A percentile compares a stretch with the other conserved stretches of the same genome.
phyloP scores from a whole-genome alignment of 2,797 vertebrate genomes.

The Microcaecilia unicolor region DNA sequence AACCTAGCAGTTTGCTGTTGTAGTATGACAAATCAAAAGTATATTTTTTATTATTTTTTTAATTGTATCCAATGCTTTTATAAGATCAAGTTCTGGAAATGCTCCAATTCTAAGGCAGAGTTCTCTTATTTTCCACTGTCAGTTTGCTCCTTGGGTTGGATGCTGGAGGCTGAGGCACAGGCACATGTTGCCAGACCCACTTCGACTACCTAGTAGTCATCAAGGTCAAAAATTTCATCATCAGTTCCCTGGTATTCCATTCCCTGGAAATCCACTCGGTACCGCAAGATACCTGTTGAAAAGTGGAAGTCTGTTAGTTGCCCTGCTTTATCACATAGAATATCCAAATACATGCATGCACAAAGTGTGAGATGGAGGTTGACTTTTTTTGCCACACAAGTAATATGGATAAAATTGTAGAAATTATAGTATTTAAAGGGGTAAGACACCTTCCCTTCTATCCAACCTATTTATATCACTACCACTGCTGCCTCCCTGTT shows the following conservation, averaged over 20 bases:
- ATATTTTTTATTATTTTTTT: conserved; percentile 53
- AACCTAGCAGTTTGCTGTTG: conserved; percentile 75
- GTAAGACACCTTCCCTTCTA: no score
- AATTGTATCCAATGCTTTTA: conserved; percentile 61
- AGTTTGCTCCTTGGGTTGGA: conserved; percentile 74
- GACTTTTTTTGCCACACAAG: no score
- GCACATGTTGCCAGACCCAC: conserved; percentile 68
- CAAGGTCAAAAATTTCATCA: conserved; percentile 98
- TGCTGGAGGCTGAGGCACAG: conserved; percentile 75
- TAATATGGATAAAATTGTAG: no score
- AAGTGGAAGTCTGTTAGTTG: conserved; percentile 26
- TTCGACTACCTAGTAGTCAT: conserved; percentile 99
- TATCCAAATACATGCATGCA: no score
- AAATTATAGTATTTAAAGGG: no score
- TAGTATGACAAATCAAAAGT: conserved; percentile 67
- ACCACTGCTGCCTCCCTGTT: no score
- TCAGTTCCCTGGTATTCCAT: conserved; percentile 98
- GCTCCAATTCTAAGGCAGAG: conserved; percentile 77
- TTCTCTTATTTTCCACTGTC: conserved; percentile 68
- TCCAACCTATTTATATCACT: no score
- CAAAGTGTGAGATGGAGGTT: no score
- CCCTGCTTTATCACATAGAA: neutral
- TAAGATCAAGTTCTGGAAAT: conserved; percentile 68
- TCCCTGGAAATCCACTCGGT: conserved; percentile 98
- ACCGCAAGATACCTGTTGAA: conserved; percentile 87